Conservation (phyloP, 2,113 vertebrate genomes). For the Colius striatus region DNA sequence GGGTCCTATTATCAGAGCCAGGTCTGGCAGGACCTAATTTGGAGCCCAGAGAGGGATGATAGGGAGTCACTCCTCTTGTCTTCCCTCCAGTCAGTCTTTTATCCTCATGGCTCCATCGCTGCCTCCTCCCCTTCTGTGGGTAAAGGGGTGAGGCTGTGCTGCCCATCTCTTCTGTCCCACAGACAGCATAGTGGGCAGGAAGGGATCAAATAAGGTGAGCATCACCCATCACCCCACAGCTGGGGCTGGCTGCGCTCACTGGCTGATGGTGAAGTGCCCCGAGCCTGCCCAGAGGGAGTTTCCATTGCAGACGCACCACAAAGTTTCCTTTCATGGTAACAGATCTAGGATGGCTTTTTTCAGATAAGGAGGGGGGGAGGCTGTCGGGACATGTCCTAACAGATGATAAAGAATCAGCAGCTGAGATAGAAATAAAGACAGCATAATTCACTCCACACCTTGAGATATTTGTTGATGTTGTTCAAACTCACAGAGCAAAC, state of each 20-base stretch:
- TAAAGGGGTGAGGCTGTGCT: rapidly evolving
- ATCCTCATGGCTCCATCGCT: rapidly evolving
- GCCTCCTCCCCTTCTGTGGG: background rate
- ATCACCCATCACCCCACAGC: background rate
- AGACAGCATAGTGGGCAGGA: background rate
- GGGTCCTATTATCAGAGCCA: background rate
- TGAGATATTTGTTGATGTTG: background rate
- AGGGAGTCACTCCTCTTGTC: background rate
- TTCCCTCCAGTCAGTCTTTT: background rate
- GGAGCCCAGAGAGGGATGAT: background rate
- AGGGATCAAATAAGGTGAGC: background rate
- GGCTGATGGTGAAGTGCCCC: background rate
- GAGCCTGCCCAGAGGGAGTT: slow-evolving; percentile 4
- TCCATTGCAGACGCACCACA: background rate
- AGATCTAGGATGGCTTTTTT: background rate
- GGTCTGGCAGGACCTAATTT: background rate
- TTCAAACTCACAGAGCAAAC: background rate
- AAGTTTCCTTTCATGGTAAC: background rate
- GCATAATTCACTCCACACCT: slow-evolving; percentile 24
- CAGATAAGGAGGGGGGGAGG: background rate
- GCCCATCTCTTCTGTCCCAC: background rate
- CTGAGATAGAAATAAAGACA: background rate
- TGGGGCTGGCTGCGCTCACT: rapidly evolving
- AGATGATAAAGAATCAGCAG: background rate
- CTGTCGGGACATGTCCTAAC: background rate